Conservation (phyloP, 1,140 invertebrate genomes). For the Drosophila serrata region DNA sequence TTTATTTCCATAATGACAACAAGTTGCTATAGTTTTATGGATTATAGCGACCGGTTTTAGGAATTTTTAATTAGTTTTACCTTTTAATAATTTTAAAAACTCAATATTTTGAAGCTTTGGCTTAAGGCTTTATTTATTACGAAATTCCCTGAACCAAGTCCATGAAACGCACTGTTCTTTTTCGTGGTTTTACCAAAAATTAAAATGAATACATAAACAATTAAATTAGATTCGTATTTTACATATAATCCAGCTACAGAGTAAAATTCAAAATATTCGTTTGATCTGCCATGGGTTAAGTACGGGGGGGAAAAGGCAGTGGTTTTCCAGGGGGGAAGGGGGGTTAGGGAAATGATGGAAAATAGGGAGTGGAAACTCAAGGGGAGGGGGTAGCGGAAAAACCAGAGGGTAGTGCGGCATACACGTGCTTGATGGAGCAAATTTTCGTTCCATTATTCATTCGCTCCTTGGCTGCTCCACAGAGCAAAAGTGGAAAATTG, state of each 20-base stretch:
- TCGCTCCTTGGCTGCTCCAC: slow-evolving; percentile 44
- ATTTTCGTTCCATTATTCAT: slow-evolving; percentile 55
- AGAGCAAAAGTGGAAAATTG: slow-evolving; percentile 54
- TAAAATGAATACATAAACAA: slow-evolving; percentile 33
- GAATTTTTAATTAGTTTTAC: neutral
- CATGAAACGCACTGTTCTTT: slow-evolving; percentile 11
- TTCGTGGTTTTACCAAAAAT: slow-evolving; percentile 6
- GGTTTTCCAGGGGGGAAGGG: neutral
- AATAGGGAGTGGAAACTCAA: slow-evolving; percentile 7
- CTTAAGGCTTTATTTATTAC: too few species aligned
- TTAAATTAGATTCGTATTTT: slow-evolving; percentile 35
- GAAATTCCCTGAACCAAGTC: too few species aligned
- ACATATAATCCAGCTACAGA: slow-evolving; percentile 33
- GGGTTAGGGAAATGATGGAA: neutral
- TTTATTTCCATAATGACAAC: too few species aligned
- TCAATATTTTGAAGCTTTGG: neutral
- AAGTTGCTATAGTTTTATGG: neutral
- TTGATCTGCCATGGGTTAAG: slow-evolving; percentile 40
- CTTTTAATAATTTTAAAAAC: too few species aligned
- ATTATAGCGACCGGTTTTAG: neutral
- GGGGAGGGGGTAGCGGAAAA: too few species aligned
- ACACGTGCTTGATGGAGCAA: slow-evolving; percentile 54
- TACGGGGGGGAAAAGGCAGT: neutral
- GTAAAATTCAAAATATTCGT: slow-evolving; percentile 45
- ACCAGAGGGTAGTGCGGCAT: slow-evolving; percentile 3